These are phyloP conservation scores for Holothuria glaberrima DNA, from an alignment of 35 echinoderm and acorn worm genomes.

Conservation along the genomic window DNA sequence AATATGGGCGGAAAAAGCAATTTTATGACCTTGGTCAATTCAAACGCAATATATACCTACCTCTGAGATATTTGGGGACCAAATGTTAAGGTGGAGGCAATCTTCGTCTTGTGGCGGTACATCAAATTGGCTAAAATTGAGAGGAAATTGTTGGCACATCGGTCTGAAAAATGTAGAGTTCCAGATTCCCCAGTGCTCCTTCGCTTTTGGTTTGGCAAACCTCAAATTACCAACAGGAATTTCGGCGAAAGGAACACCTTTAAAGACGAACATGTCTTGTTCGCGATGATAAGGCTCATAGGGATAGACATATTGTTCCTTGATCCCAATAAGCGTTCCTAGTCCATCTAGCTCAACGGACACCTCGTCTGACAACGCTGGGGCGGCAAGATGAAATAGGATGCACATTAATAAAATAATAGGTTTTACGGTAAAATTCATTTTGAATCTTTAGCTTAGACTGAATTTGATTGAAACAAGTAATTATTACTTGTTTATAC, in stretches of 20 bases:
- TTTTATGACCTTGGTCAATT: too few species aligned
- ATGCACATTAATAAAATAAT: not conserved
- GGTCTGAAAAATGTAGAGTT: constrained; percentile 65
- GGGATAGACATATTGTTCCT: constrained; percentile 32
- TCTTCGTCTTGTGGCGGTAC: constrained; percentile 74
- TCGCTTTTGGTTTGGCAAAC: constrained; percentile 75
- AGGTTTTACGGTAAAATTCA: not conserved
- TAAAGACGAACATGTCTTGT: constrained; percentile 41
- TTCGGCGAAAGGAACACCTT: constrained; percentile 86
- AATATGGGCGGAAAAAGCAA: too few species aligned
- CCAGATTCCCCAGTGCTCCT: constrained; percentile 48
- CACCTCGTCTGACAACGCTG: constrained; percentile 12
- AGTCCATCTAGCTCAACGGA: constrained; percentile 7
- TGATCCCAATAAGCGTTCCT: constrained; percentile 15
- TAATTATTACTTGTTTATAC: not conserved
- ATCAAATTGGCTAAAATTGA: constrained; percentile 14
- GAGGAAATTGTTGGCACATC: constrained; percentile 33
- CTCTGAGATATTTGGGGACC: constrained; percentile 65
- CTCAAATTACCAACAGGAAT: constrained; percentile 63
- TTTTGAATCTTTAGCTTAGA: not conserved
- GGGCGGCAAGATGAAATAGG: not conserved
- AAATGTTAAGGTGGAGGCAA: constrained; percentile 87
- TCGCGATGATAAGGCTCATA: constrained; percentile 21
- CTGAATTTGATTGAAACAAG: not conserved
- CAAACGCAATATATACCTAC: too few species aligned